Evolutionary conservation across 2,113 vertebrate species (phyloP).

Genomic region (Dasyornis broadbenti): DNA sequence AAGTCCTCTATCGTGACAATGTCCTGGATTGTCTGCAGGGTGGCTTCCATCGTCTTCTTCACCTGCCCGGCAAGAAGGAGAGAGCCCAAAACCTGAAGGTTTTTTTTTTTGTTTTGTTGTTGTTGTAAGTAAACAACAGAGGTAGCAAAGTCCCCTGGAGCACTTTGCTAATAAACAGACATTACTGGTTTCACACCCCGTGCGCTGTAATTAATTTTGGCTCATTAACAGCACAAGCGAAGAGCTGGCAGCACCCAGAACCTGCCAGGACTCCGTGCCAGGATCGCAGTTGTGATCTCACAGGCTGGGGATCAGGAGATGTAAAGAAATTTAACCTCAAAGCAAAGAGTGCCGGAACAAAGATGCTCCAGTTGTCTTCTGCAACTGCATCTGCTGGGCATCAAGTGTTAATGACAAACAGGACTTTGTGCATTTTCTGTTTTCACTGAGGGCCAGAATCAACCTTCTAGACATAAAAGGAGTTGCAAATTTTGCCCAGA

Average conservation of each 20-base stretch:
- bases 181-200: background rate
- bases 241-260: background rate
- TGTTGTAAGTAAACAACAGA: background rate
- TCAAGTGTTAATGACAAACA: background rate
- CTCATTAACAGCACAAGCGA: background rate
- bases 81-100: background rate
- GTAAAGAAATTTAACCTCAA: background rate
- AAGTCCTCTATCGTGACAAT: constrained; percentile 97
- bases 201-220: background rate
- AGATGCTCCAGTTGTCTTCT: background rate
- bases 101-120: no score
- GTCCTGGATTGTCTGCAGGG: constrained; percentile 95
- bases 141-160: background rate
- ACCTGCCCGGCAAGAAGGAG: constrained; percentile 72
- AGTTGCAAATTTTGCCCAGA: background rate
- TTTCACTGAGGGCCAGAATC: background rate
- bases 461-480: background rate
- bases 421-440: background rate
- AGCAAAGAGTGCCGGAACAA: background rate
- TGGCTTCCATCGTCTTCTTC: constrained; percentile 99
- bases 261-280: background rate
- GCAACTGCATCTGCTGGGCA: background rate
- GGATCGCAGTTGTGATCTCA: background rate
- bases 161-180: background rate
- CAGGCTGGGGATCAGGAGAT: background rate